Base-by-base conservation (phyloP, 2,113 vertebrate genomes). In the Miniopterus natalensis region DNA sequence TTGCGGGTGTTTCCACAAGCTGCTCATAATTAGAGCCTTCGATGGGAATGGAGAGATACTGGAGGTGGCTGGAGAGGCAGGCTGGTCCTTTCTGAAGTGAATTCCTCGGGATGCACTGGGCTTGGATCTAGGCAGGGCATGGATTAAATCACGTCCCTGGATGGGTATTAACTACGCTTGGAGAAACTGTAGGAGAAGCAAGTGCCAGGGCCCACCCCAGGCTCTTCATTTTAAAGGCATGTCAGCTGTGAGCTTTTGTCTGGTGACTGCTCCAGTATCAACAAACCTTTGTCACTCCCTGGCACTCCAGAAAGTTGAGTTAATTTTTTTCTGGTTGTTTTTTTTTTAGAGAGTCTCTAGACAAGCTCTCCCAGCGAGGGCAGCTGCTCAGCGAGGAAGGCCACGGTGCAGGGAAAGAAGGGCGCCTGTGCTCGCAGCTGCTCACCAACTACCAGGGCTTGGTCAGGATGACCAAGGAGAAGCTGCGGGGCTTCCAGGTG, bases 401-500 rank as follows among this genome's bases (percentile, higher is more conserved):
- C n/a, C 98, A 98, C 0, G 98, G 99, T 25, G 98, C 98, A 29
- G 99, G 99, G 12, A 98, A 95, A 8, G 99, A 99, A 97, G 98
- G 98, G 21, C 98, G 98, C 61, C 97, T 98, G 53, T 98, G 99
- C 31, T 98, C 98, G 78, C 99, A 99, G 49, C 98, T 99, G 90
- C 98, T 99, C 94, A 98, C 98, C 49, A 98, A 91, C 79, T 99
- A 99, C 84, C 99, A 99, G 98, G 98, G 98, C 51, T 96, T 99
- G 74, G 98, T 99, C 61, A 99, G 98, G 96, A 97, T 42, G 21
- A 98, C 99, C 88, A 99, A 99, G 96, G 99, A 99, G 79, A 99
- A 96, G 40, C 98, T 99, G n/a, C 98, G 98, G 59, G 94, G 97
- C 80, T 99, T 99, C 91, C 99, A 99, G 95, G 96, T 99, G 96